phyloP scores from a whole-genome alignment of 2,888 invertebrate genomes.

The Adineta ricciae region DNA sequence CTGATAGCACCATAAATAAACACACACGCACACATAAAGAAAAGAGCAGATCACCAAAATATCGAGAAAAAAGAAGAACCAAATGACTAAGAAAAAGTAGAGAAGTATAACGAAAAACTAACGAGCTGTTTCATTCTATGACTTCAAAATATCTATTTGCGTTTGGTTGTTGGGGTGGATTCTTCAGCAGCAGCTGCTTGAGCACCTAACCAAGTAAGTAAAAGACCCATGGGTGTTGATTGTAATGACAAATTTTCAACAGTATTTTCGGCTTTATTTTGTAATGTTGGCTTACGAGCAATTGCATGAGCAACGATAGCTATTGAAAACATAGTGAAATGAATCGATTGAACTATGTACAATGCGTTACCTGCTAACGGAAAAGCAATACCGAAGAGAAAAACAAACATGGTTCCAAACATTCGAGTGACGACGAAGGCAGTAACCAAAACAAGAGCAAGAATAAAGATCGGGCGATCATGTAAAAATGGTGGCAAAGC shows the following conservation, averaged over 20 bases:
- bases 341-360: background rate
- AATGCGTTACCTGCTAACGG: background rate
- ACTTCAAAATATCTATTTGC: too few relatives aligned
- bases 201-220: background rate
- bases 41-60: background rate
- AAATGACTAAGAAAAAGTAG: too few relatives aligned
- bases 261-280: background rate
- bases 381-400: background rate
- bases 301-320: background rate
- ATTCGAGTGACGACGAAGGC: background rate
- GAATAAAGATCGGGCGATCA: background rate
- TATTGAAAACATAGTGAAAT: background rate
- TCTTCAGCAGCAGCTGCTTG: background rate
- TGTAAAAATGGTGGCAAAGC: background rate
- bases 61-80: background rate
- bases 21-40: too few relatives aligned
- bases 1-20: background rate
- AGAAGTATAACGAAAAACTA: background rate
- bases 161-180: background rate
- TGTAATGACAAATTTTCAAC: background rate
- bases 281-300: background rate
- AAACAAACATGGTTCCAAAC: background rate
- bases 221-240: background rate
- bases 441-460: background rate
- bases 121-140: background rate